Conservation (phyloP, 1,140 invertebrate species). For the Drosophila yakuba region DNA sequence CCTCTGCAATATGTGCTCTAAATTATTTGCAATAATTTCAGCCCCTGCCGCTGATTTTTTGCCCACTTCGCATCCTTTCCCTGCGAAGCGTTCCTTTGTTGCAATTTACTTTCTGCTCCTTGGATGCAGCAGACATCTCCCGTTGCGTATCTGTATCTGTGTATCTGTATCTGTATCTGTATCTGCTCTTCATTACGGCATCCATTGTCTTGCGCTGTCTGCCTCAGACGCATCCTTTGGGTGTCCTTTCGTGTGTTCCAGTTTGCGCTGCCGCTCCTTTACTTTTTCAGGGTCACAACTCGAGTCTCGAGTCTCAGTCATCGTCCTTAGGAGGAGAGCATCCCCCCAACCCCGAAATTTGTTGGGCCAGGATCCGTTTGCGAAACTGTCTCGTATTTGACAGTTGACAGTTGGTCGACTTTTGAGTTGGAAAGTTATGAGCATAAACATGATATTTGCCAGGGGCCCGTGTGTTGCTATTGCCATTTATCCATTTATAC, state of each 20-base stretch:
- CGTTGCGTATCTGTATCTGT: slow-evolving; percentile 36
- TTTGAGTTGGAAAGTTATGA: slow-evolving; percentile 83
- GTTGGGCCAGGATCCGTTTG: slow-evolving; percentile 24
- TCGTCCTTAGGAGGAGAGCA: slow-evolving; percentile 3
- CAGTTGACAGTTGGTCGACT: slow-evolving; percentile 83
- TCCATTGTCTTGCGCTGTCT: slow-evolving; percentile 70
- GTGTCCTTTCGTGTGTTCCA: slow-evolving; percentile 67
- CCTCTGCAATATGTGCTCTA: slow-evolving; percentile 74
- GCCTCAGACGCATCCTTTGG: slow-evolving; percentile 43
- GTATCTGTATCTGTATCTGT: slow-evolving; percentile 31
- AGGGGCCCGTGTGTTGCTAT: slow-evolving; percentile 22
- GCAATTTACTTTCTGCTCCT: slow-evolving; percentile 75
- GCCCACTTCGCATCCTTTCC: slow-evolving; percentile 35
- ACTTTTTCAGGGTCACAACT: slow-evolving; percentile 70
- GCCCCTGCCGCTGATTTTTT: slow-evolving; percentile 19
- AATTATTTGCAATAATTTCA: slow-evolving; percentile 83
- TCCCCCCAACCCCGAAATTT: neutral
- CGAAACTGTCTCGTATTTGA: slow-evolving; percentile 77
- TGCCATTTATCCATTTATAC: slow-evolving; percentile 28
- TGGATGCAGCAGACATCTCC: slow-evolving; percentile 48
- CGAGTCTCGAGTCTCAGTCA: slow-evolving; percentile 18
- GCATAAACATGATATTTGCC: slow-evolving; percentile 77
- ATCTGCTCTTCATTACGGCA: slow-evolving; percentile 72
- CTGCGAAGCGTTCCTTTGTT: slow-evolving; percentile 63
- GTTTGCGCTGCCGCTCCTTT: slow-evolving; percentile 47